A percentile compares a stretch with the other conserved stretches of the same genome.
phyloP scores from a whole-genome alignment of 1,140 invertebrate genomes.

The Drosophila tani region DNA sequence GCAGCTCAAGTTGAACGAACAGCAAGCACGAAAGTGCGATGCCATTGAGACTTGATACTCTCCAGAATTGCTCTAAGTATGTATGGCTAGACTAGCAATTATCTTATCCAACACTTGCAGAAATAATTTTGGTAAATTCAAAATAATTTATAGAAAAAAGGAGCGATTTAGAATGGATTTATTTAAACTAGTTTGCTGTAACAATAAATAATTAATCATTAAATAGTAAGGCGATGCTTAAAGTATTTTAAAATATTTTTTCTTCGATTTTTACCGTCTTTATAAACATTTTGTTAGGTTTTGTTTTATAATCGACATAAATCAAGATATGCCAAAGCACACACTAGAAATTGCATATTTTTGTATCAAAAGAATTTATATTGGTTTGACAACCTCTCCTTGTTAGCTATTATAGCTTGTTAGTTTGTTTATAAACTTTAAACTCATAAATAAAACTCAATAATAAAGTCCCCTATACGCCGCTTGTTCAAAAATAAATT shows the following conservation, averaged over 20 bases:
- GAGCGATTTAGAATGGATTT: background rate
- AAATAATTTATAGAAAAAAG: background rate
- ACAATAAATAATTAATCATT: no score
- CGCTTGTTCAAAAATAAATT: background rate
- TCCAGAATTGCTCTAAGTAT: slow-evolving; percentile 2
- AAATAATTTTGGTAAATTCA: background rate
- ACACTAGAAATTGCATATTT: no score
- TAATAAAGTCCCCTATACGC: background rate
- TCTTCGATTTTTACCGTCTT: no score
- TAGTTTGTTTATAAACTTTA: background rate
- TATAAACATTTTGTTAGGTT: no score
- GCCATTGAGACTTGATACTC: slow-evolving; percentile 26
- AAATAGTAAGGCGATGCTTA: no score
- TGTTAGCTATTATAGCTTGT: background rate
- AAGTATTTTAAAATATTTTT: no score
- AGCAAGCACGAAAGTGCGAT: slow-evolving; percentile 8
- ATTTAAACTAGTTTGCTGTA: no score
- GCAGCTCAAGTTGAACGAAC: slow-evolving; percentile 5
- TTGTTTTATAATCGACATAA: no score
- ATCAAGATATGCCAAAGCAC: no score
- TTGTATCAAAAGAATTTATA: no score
- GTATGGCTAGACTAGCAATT: slow-evolving; percentile 2
- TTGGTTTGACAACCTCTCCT: background rate
- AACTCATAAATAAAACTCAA: background rate
- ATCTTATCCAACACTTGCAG: background rate